Conservation (phyloP, 2,888 invertebrate genomes). For the Erebia aethiops region DNA sequence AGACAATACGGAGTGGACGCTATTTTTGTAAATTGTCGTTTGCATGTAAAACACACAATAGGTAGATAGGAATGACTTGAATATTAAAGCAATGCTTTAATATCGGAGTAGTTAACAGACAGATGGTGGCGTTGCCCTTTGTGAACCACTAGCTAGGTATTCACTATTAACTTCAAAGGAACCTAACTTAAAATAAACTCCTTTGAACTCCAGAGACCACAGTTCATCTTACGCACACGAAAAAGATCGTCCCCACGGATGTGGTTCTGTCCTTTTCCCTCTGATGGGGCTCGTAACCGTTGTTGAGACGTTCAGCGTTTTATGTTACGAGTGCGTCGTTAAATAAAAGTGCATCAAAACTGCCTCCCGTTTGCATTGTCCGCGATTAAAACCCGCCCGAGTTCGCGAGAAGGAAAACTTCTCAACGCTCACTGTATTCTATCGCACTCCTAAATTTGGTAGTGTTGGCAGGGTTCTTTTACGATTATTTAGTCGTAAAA, state of each 20-base stretch:
- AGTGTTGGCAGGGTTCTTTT: slow-evolving; percentile 76
- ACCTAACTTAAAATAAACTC: slow-evolving; percentile 17
- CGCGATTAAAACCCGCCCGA: slow-evolving; percentile 69
- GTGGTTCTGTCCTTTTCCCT: slow-evolving; percentile 51
- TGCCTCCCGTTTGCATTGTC: slow-evolving; percentile 79
- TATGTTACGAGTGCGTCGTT: slow-evolving; percentile 80
- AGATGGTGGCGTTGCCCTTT: neutral
- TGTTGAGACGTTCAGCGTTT: slow-evolving; percentile 80
- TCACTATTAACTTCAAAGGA: slow-evolving; percentile 11
- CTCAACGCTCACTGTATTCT: slow-evolving; percentile 40
- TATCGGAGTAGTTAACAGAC: no score
- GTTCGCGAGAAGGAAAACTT: slow-evolving; percentile 47
- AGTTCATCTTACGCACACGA: slow-evolving; percentile 38
- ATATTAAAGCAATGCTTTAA: neutral
- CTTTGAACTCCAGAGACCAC: slow-evolving; percentile 9
- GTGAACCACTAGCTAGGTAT: neutral
- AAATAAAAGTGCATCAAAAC: slow-evolving; percentile 82
- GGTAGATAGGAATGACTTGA: neutral
- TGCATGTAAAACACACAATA: neutral
- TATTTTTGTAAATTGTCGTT: neutral
- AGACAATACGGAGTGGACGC: no score
- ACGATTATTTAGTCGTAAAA: slow-evolving; percentile 85
- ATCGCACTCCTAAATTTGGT: slow-evolving; percentile 55
- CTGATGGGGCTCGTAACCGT: slow-evolving; percentile 63
- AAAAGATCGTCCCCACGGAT: slow-evolving; percentile 46